Evolutionary conservation across 64 coral and sea anemone genomes (phyloP).

Genomic region (Montipora foliosa): DNA sequence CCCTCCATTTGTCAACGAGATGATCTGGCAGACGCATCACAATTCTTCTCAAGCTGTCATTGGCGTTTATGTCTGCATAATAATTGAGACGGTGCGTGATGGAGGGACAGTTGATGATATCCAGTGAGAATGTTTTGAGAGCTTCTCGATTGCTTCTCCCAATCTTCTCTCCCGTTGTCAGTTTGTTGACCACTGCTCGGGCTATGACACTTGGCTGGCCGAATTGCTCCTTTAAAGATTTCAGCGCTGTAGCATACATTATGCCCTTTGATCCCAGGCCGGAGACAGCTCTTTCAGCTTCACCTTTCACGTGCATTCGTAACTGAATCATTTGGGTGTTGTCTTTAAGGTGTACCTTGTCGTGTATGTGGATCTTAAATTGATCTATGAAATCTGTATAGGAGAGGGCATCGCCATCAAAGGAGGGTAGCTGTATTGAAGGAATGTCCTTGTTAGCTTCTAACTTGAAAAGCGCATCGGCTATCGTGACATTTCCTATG

Average conservation of each 20-base stretch:
- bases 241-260: constrained; percentile 71
- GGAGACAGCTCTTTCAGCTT: constrained; percentile 41
- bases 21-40: too few relatives aligned
- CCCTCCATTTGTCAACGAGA: too few relatives aligned
- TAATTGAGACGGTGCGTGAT: constrained; percentile 26
- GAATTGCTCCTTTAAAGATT: constrained; percentile 57
- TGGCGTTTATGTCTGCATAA: constrained; percentile 50
- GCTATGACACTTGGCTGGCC: constrained; percentile 51
- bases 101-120: constrained; percentile 12
- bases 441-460: too few relatives aligned
- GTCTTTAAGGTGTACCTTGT: too few relatives aligned
- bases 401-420: too few relatives aligned
- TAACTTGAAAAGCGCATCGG: too few relatives aligned
- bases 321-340: neutral
- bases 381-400: too few relatives aligned
- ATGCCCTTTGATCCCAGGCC: constrained; percentile 62
- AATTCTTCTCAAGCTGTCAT: constrained; percentile 47
- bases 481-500: too few relatives aligned
- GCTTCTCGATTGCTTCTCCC: neutral
- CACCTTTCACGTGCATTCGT: constrained; percentile 52
- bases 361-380: too few relatives aligned
- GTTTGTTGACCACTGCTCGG: neutral
- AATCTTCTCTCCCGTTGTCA: too few relatives aligned
- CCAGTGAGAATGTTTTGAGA: neutral
- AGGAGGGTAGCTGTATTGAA: too few relatives aligned